Percentiles rank a stretch among this genome's conserved stretches.
These are phyloP conservation scores for Drosophila pachea DNA, from an alignment of 1,140 invertebrate species.

Conservation along the genomic window DNA sequence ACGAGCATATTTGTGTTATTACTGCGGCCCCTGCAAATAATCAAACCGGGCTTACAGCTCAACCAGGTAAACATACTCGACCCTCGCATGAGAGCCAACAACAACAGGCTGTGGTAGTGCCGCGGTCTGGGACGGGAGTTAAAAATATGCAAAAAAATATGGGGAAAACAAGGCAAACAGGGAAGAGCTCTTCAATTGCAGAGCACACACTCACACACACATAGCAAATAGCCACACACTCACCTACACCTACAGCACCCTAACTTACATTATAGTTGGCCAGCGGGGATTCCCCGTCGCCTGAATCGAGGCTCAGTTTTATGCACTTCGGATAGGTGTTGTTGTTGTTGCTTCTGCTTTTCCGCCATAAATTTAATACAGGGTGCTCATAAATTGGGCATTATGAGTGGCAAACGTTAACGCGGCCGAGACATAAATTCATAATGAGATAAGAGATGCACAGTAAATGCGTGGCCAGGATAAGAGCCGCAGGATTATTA, in stretches of 20 bases:
- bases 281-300: conserved; percentile 39
- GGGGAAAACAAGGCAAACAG: no score
- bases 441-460: conserved; percentile 43
- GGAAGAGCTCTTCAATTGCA: no score
- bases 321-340: conserved; percentile 20
- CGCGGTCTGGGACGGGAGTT: no score
- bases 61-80: no score
- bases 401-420: conserved; percentile 40
- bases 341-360: conserved; percentile 10
- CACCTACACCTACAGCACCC: not conserved
- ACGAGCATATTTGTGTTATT: no score
- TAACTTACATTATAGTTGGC: conserved; percentile 7
- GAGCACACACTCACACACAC: no score
- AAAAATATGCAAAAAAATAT: no score
- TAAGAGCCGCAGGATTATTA: conserved; percentile 37
- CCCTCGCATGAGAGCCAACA: no score
- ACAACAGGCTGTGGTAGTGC: no score
- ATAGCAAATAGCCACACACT: no score
- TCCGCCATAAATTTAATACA: conserved; percentile 65
- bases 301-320: conserved; percentile 20
- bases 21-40: no score
- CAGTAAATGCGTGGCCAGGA: conserved; percentile 27
- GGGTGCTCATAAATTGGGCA: conserved; percentile 57
- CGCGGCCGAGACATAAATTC: conserved; percentile 34
- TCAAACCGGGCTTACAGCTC: no score